Evolutionary conservation across 2,888 invertebrate species (phyloP).

Genomic region (Mylabris sibirica): DNA sequence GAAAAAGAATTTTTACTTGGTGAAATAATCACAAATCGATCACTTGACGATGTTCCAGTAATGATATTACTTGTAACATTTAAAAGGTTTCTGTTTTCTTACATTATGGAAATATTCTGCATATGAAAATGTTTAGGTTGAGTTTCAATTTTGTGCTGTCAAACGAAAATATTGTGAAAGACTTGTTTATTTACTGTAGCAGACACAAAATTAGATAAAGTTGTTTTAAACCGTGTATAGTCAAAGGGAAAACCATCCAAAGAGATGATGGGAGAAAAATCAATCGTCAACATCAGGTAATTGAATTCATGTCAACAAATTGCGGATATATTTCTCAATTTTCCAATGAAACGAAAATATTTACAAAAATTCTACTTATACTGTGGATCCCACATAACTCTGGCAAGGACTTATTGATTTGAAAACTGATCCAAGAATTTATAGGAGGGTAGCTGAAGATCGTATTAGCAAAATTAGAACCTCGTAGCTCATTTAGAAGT

Average conservation of each 20-base stretch:
- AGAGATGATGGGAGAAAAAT: background rate
- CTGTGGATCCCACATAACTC: background rate
- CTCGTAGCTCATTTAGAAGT: too few species aligned
- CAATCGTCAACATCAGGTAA: background rate
- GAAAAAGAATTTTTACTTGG: too few species aligned
- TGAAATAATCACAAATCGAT: background rate
- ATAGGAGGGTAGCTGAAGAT: too few species aligned
- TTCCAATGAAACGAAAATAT: background rate
- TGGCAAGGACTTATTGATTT: too few species aligned
- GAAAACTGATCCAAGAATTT: too few species aligned
- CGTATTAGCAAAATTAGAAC: too few species aligned
- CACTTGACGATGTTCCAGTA: background rate
- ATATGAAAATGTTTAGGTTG: background rate
- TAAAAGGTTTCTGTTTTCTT: background rate
- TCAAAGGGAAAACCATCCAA: background rate
- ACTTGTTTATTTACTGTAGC: background rate
- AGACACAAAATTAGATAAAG: background rate
- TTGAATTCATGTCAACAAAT: background rate
- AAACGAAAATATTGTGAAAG: background rate
- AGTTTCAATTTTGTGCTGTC: background rate
- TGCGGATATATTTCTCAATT: background rate
- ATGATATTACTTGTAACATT: background rate
- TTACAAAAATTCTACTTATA: background rate
- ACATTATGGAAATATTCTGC: background rate
- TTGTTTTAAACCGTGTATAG: background rate